Conservation (phyloP, 2,888 invertebrate species). For the Drosophila mayaguana region DNA sequence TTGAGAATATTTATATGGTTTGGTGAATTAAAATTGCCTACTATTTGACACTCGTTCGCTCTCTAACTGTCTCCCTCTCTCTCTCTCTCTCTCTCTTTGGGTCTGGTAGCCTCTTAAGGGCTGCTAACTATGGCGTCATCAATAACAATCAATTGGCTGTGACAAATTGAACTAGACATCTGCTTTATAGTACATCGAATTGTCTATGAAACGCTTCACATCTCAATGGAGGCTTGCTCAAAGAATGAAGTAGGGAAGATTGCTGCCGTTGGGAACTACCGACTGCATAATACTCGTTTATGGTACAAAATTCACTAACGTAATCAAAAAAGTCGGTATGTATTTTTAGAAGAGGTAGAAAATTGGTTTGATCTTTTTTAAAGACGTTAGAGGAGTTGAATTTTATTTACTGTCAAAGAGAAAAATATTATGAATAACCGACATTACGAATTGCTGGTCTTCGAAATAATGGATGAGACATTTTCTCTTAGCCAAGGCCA, state of each 20-base stretch:
- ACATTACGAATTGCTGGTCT: too few relatives aligned
- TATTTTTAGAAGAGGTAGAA: too few relatives aligned
- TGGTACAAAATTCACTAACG: too few relatives aligned
- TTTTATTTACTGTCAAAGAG: background rate
- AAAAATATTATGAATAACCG: too few relatives aligned
- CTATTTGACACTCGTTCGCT: constrained; percentile 33
- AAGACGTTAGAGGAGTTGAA: background rate
- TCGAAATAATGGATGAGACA: too few relatives aligned
- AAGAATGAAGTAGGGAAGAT: background rate
- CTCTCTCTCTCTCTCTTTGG: background rate
- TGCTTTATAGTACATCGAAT: background rate
- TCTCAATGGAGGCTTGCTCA: background rate
- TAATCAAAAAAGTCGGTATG: too few relatives aligned
- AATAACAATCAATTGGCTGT: constrained; percentile 79
- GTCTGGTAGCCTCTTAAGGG: constrained; percentile 37
- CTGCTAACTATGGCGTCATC: constrained; percentile 61
- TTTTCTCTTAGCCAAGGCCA: background rate
- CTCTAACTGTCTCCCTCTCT: background rate
- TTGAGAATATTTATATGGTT: constrained; percentile 15
- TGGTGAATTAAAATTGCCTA: constrained; percentile 21
- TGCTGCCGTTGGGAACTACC: background rate
- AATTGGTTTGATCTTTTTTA: too few relatives aligned
- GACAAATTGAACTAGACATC: constrained; percentile 64
- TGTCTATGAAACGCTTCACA: background rate
- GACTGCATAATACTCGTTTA: background rate